A percentile compares a stretch with the other conserved stretches of the same genome.
These are phyloP conservation scores for Tetragonula carbonaria DNA, from an alignment of 2,888 invertebrate species.

Conservation along the genomic window DNA sequence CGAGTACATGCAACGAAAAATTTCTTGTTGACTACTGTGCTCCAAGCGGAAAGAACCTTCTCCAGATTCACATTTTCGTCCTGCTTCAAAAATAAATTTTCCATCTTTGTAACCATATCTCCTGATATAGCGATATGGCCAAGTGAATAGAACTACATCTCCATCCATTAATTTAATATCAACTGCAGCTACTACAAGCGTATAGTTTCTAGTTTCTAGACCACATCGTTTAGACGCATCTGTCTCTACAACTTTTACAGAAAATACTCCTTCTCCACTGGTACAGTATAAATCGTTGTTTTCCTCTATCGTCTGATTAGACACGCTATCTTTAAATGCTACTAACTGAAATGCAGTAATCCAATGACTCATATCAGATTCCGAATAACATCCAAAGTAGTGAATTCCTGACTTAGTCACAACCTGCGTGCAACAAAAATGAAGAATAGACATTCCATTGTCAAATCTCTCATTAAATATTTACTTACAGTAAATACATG, in stretches of 20 bases:
- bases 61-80: conserved; percentile 93
- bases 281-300: conserved; percentile 95
- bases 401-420: conserved; percentile 89
- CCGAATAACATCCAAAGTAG: conserved; percentile 88
- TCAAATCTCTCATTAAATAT: not conserved
- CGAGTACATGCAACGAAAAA: conserved; percentile 91
- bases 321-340: conserved; percentile 90
- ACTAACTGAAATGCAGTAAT: conserved; percentile 91
- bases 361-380: conserved; percentile 91
- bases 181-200: conserved; percentile 90
- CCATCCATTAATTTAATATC: conserved; percentile 90
- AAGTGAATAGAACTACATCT: conserved; percentile 89
- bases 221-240: conserved; percentile 92
- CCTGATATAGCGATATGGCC: conserved; percentile 94
- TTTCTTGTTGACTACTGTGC: conserved; percentile 92
- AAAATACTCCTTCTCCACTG: conserved; percentile 92
- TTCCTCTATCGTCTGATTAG: conserved; percentile 90
- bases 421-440: conserved; percentile 83
- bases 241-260: conserved; percentile 90
- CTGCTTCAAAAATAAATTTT: conserved; percentile 95
- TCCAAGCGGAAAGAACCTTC: conserved; percentile 93
- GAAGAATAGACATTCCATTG: not conserved
- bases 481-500: conserved; percentile 85
- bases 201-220: conserved; percentile 89
- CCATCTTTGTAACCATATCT: conserved; percentile 94